phyloP scores from a whole-genome alignment of 2,113 vertebrate genomes.

The Ciconia boyciana region DNA sequence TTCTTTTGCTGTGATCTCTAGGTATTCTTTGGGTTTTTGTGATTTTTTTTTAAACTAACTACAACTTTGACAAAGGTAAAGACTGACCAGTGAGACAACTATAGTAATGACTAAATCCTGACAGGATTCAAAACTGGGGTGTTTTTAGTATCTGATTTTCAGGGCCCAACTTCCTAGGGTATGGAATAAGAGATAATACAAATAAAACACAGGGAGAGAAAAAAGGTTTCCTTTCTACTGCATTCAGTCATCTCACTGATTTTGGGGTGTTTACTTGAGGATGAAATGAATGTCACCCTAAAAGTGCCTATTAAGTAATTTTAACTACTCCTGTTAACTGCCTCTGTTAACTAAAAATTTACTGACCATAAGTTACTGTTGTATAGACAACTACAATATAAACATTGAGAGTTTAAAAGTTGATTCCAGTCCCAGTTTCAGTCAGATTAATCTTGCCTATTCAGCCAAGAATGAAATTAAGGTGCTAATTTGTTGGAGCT shows the following conservation, averaged over 20 bases:
- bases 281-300: neutral
- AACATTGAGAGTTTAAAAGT: neutral
- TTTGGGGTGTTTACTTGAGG: neutral
- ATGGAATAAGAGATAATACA: neutral
- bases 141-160: neutral
- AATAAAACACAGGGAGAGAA: neutral
- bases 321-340: neutral
- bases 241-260: neutral
- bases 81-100: neutral
- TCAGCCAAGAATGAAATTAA: neutral
- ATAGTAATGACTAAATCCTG: neutral
- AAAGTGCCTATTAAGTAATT: neutral
- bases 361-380: neutral
- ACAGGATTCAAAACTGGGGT: neutral
- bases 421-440: neutral
- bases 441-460: neutral
- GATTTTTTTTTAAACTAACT: neutral
- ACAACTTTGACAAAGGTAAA: neutral
- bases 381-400: neutral
- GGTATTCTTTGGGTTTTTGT: neutral
- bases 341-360: neutral
- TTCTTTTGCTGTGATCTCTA: neutral
- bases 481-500: neutral
- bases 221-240: neutral
- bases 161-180: neutral